Evolutionary conservation across 1,140 invertebrate species (phyloP), one percentile per base, ranked within the genome.

Genomic region (Brachionus calyciflorus): DNA sequence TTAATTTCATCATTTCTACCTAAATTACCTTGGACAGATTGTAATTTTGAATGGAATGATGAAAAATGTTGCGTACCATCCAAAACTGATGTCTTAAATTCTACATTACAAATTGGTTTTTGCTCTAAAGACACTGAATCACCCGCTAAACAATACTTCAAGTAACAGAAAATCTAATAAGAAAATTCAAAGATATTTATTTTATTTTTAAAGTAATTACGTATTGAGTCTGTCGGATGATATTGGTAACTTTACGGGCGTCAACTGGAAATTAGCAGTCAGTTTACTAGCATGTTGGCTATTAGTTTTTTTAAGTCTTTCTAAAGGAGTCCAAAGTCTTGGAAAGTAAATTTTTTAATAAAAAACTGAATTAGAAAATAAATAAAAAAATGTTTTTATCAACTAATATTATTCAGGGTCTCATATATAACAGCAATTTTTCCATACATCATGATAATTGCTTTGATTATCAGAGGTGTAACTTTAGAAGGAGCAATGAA

Each of bases 341-440:
- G 85, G 85, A 69, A 86, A 86, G 81, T 76, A 0, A 91, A 91
- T 80, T 91, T 91, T 79, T n/a, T n/a, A n/a, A n/a, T n/a, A n/a
- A n/a, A n/a, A n/a, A n/a, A 90, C 90, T 9, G 91, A 91, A 0
- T 83, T 91, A 63, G 90, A 91, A 1, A 91, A 91, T 78, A 91
- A 91, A 81, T 90, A 90, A 0, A 89, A 91, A 7, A 91, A 91
- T 79, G 91, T 91, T 3, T 91, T 91, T 81, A 83, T 92, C 77
- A 91, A 79, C 82, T 91, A 10, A 86, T 89, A 26, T 90, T 91
- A 2, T 28, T 51, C 19, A 73, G 69, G 26, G 76, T 77, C 9
- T 53, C 76, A 2, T 48, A 63, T 33, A 53, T 77, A n/a, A 77
- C 76, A 48, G 76, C 76, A 5, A 37, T 77, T 7, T 77, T 77